A percentile compares a stretch with the other conserved stretches of the same genome.
Evolutionary conservation across 2,797 vertebrate species (phyloP).

Genomic region (Typhlichthys eigenmanni): DNA sequence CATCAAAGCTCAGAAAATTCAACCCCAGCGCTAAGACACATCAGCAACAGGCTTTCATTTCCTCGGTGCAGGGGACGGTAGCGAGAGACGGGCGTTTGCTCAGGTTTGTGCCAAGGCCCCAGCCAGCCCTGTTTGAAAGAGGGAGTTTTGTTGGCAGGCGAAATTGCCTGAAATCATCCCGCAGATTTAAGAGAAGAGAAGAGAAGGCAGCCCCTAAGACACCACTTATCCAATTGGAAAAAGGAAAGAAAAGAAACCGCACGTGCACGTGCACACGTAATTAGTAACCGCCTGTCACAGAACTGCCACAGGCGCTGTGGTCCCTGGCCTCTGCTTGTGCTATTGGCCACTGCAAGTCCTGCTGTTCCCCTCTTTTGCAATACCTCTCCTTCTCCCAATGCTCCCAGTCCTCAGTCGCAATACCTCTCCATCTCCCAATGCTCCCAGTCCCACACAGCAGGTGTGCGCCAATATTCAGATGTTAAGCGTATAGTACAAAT

Average conservation of each 20-base stretch:
- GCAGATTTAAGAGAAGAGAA: slow-evolving; percentile 44
- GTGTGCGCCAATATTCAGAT: slow-evolving; percentile 39
- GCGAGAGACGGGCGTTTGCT: slow-evolving; percentile 4
- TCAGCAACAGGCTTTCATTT: slow-evolving; percentile 69
- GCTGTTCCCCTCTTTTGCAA: background rate
- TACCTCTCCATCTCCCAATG: background rate
- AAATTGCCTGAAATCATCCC: slow-evolving; percentile 69
- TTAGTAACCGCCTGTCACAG: slow-evolving; percentile 47
- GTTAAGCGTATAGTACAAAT: slow-evolving; percentile 48
- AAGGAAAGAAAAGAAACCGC: background rate
- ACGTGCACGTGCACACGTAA: slow-evolving; percentile 34
- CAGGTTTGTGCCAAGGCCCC: slow-evolving; percentile 45
- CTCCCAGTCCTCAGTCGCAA: background rate
- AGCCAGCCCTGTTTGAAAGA: slow-evolving; percentile 32
- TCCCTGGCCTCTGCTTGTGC: slow-evolving; percentile 31
- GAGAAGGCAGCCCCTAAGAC: slow-evolving; percentile 48
- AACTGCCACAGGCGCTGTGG: slow-evolving; percentile 1
- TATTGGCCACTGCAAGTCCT: slow-evolving; percentile 21
- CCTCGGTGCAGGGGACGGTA: slow-evolving; percentile 42
- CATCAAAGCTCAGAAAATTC: slow-evolving; percentile 54
- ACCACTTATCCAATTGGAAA: slow-evolving; percentile 38
- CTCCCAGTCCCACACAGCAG: background rate
- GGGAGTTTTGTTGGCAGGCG: slow-evolving; percentile 48
- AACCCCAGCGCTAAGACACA: slow-evolving; percentile 43
- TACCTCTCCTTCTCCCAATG: background rate